Base-by-base conservation (phyloP, 53 echinoderm and acorn worm species). In the Temnopleurus reevesii region DNA sequence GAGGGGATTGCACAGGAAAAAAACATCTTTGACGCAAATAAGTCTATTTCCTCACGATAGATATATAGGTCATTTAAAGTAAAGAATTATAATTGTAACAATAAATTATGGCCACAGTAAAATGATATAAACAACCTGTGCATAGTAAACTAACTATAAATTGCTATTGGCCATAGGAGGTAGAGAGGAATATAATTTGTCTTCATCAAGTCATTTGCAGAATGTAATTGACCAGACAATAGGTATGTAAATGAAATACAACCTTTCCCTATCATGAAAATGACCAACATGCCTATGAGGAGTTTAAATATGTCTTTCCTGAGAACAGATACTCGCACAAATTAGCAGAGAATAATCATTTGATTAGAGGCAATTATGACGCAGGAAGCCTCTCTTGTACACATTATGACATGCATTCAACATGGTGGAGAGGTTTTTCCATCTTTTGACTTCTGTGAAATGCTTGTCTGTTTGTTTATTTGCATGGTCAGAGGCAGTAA, bases 31-130 rank as follows among this genome's bases (percentile, higher is more conserved):
- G 41, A 36, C 41, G n/a, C 23, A 43, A 38, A 71, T n/a, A 71
- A 71, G 71, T 71, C n/a, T 41, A 71, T 71, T 71, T 71, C 71
- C 71, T 71, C 71, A 71, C 19, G 19, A 38, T 31, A 21, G 41
- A 41, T 41, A 8, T 71, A 71, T 19, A 41, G 71, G 4, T 71
- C 38, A 71, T 2, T 41, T 21, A 8, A 17, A 8, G 13, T 8
- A 21, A 12, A 5, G 38, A 71, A 71, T 71, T 71, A 41, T 71
- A 36, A 43, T 63, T 33, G 0, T 23, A 71, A 41, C 7, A 21
- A 38, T n/a, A n/a, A n/a, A n/a, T n/a, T n/a, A n/a, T n/a, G n/a
- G n/a, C n/a, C n/a, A n/a, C n/a, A n/a, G n/a, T n/a, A n/a, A n/a
- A n/a, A n/a, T n/a, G n/a, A n/a, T n/a, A n/a, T n/a, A n/a, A n/a